Base-by-base conservation (phyloP, 2,888 invertebrate species). In the Ecliptopera silaceata region DNA sequence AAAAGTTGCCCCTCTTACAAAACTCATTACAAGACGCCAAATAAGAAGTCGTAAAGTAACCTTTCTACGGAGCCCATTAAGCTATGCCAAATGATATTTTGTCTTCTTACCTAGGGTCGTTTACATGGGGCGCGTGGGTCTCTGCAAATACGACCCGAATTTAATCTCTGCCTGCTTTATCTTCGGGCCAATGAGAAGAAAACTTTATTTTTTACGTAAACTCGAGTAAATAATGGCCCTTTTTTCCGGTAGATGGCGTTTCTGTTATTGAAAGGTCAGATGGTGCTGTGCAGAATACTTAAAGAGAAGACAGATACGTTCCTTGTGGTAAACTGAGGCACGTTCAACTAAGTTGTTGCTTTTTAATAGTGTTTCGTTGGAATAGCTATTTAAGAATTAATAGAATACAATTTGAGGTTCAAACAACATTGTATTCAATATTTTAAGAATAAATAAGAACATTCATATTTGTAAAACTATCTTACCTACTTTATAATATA, bases 11-110 rank as follows among this genome's bases (percentile, higher is more conserved):
- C 79, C 80, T 72, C 75, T 80, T 79, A 80, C 78, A 82, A 87
- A 89, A 88, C 88, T 90, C 88, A 88, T 89, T 88, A 88, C 82
- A 83, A 76, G 74, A 81, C 72, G 72, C 81, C 80, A 86, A 89
- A 88, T 86, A 88, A 86, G 82, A 82, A 84, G 82, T 84, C 84
- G 79, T 87, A 86, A 86, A 86, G 80, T 82, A 84, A 84, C 85
- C 81, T 87, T 84, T 78, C 86, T 82, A 76, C 77, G 72, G 79
- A 77, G 74, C 74, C 79, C 75, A 87, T 90, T 88, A 86, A 82
- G 86, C 82, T 82, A 84, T 87, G 84, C 80, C 84, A 82, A 89
- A 89, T 89, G 83, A 88, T 89, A 88, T 89, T 87, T 84, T 84
- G 83, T 84, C 60, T 61, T 46, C 80, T 78, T 75, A 79, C 80